Conservation (phyloP, 2,797 vertebrate genomes). For the Mico argentatus region DNA sequence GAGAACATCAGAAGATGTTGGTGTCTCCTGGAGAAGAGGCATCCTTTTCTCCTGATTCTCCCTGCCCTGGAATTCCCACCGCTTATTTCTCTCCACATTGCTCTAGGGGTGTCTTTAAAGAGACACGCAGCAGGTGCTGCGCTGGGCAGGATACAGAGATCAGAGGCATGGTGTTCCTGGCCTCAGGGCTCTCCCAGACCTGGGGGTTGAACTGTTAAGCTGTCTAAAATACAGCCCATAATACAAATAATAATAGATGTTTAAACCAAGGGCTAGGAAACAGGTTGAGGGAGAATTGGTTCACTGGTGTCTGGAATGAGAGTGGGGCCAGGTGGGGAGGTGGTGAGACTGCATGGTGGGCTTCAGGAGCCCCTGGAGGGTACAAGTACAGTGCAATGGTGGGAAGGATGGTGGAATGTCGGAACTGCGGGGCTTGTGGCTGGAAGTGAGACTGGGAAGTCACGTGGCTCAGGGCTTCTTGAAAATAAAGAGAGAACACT, state of each 20-base stretch:
- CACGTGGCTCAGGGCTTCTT: neutral
- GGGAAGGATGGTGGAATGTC: neutral
- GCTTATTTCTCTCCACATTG: neutral
- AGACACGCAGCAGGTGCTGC: neutral
- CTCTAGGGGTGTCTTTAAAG: neutral
- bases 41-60: neutral
- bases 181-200: neutral
- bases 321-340: neutral
- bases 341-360: fast-evolving
- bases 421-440: neutral
- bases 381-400: neutral
- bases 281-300: neutral
- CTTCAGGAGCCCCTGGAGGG: neutral
- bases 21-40: neutral
- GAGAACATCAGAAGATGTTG: neutral
- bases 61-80: neutral
- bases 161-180: neutral
- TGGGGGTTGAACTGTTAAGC: neutral
- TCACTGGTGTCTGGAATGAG: neutral
- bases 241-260: neutral
- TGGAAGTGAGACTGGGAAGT: neutral
- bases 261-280: neutral
- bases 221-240: neutral
- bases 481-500: neutral
- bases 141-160: neutral